phyloP scores from a whole-genome alignment of 2,113 vertebrate species.

The Pogona vitticeps region DNA sequence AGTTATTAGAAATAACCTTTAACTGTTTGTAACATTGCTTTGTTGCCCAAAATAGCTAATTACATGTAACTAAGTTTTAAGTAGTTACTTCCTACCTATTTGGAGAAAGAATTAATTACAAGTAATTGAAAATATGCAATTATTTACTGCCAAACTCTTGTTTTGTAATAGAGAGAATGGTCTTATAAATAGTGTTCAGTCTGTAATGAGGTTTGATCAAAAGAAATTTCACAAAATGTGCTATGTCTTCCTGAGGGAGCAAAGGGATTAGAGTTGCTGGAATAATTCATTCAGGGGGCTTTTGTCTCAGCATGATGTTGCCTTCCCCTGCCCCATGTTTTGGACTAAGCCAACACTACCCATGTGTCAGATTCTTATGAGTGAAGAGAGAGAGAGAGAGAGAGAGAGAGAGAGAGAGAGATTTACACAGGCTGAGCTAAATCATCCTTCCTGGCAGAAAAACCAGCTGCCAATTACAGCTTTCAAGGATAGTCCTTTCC shows the following conservation, averaged over 20 bases:
- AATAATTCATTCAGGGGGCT: neutral
- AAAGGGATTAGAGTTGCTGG: neutral
- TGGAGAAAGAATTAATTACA: neutral
- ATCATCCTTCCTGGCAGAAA: constrained; percentile 46
- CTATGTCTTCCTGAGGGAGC: neutral
- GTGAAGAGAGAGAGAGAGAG: neutral
- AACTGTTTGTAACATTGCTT: neutral
- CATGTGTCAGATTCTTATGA: neutral
- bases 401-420: neutral
- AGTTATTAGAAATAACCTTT: neutral
- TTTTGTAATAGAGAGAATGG: neutral
- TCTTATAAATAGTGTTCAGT: too few relatives aligned
- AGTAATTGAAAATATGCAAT: neutral
- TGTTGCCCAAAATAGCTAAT: too few relatives aligned
- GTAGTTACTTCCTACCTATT: neutral
- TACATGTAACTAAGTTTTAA: too few relatives aligned
- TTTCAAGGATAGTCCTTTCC: constrained; percentile 47
- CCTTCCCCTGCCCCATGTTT: neutral
- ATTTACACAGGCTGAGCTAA: constrained; percentile 38
- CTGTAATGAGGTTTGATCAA: neutral
- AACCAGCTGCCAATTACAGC: constrained; percentile 48
- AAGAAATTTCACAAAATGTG: neutral
- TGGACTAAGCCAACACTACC: neutral
- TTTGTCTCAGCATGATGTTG: neutral
- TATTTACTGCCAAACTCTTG: too few relatives aligned